Evolutionary conservation across 2,113 vertebrate species (phyloP), one percentile per base, ranked within the genome.

Genomic region (Sardina pilchardus): DNA sequence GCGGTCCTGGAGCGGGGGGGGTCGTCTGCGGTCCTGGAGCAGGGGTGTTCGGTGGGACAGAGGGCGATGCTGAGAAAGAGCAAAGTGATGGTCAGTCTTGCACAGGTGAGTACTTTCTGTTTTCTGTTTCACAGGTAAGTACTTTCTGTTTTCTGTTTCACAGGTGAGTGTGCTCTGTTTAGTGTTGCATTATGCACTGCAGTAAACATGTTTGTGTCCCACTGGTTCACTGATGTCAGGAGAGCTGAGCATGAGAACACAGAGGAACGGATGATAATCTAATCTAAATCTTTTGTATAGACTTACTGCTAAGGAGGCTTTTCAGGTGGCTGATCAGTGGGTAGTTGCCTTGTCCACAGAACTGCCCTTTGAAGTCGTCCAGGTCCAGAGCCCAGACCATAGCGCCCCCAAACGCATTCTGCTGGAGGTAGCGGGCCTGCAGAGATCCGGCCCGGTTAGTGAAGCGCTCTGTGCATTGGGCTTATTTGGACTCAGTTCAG

Each of bases 371-470:
- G 87, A 96, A 96, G 84, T 96, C 96, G 91, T 97, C 96, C 48
- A 96, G 87, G 86, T 95, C 95, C 84, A 97, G 90, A 83, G 94
- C 82, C 95, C 95, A 97, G 81, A 96, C 82, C 81, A 96, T 95
- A 10, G 95, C 95, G n/a, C 96, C 96, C 83, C 94, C 95, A 90
- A 94, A 96, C 0, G 88, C 89, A 44, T 94, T 93, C 0, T 93
- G 86, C 86, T 95, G 96, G 78, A 97, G 53, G 88, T 94, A 96
- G 1, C 87, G 88, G 39, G 92, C 93, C 96, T 96, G 59, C 56
- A 53, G 75, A 80, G n/a, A 21, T 24, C 39, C 50, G 34, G 12
- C 63, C 9, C 8, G 34, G 10, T 30, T 30, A 71, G 63, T 71
- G 10, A 16, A 30, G 34, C 12, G 63, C 26, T 26, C 10, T 71